Conservation (phyloP, 2,888 invertebrate genomes). For the Melipona beecheii region DNA sequence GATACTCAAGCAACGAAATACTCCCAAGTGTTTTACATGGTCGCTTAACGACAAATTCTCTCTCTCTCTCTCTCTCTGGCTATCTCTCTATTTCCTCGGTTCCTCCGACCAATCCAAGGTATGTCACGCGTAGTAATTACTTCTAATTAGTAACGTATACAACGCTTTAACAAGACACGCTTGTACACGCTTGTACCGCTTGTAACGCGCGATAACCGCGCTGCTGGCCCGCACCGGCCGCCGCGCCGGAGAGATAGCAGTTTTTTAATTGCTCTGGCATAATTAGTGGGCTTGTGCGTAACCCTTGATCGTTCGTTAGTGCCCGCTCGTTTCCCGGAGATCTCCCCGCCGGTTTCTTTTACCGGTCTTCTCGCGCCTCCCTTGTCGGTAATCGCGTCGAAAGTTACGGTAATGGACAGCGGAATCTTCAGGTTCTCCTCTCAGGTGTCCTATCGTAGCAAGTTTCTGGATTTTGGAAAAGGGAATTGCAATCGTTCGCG, state of each 20-base stretch:
- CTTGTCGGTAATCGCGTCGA: neutral
- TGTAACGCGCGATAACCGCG: conserved; percentile 36
- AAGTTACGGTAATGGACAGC: neutral
- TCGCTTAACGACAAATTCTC: conserved; percentile 40
- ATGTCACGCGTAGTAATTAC: conserved; percentile 62
- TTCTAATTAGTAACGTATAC: conserved; percentile 65
- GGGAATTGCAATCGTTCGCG: too few relatives aligned
- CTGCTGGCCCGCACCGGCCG: neutral
- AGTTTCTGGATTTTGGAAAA: too few relatives aligned
- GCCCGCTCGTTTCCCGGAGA: conserved; percentile 10
- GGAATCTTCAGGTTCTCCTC: too few relatives aligned
- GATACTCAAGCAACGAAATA: conserved; percentile 50
- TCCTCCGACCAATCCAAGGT: conserved; percentile 36
- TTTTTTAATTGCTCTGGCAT: conserved; percentile 51
- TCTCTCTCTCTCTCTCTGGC: neutral
- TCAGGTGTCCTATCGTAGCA: too few relatives aligned
- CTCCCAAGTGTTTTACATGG: conserved; percentile 46
- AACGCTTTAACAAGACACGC: conserved; percentile 58
- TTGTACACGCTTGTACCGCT: conserved; percentile 47
- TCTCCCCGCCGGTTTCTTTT: neutral
- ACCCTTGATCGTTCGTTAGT: conserved; percentile 40
- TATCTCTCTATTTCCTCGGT: conserved; percentile 7
- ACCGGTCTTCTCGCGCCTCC: too few relatives aligned
- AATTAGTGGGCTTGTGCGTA: conserved; percentile 51
- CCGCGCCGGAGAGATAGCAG: conserved; percentile 9